Evolutionary conservation across 2,113 vertebrate genomes (phyloP).

Genomic region (Brachyhypopomus gauderio): DNA sequence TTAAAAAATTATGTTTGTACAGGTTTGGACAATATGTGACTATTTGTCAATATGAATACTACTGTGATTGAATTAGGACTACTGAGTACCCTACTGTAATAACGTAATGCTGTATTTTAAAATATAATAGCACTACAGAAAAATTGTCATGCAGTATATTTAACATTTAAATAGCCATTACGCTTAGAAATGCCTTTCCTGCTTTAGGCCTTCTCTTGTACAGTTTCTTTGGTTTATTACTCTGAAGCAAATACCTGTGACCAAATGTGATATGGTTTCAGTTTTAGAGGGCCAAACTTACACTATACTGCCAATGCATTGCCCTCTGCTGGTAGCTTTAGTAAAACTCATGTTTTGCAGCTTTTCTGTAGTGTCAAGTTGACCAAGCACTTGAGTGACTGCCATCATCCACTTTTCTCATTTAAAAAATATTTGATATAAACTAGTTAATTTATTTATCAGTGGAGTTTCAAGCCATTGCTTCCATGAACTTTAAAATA

Average conservation of each 20-base stretch:
- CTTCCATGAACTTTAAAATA: constrained; percentile 60
- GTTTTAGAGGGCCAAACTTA: not conserved
- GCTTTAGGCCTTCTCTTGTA: constrained; percentile 12
- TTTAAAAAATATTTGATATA: constrained; percentile 38
- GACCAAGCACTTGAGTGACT: constrained; percentile 21
- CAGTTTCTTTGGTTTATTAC: constrained; percentile 7
- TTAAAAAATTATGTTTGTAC: constrained; percentile 43
- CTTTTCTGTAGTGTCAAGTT: constrained; percentile 12
- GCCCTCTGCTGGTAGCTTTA: constrained; percentile 61
- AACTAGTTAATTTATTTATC: constrained; percentile 63
- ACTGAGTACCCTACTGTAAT: constrained; percentile 67
- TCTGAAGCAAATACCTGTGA: not conserved
- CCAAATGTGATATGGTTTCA: not conserved
- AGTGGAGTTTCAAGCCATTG: constrained; percentile 33
- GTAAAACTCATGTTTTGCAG: constrained; percentile 2
- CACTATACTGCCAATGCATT: constrained; percentile 42
- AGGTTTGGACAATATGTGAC: constrained; percentile 66
- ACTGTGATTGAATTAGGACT: constrained; percentile 66
- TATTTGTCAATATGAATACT: constrained; percentile 60
- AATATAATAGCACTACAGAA: constrained; percentile 35
- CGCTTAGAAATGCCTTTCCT: not conserved
- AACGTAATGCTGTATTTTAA: constrained; percentile 11
- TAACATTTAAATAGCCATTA: not conserved
- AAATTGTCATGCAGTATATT: constrained; percentile 5
- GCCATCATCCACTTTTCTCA: constrained; percentile 27